Conservation (phyloP, 2,797 vertebrate species). For the Neomorphus geoffroyi region DNA sequence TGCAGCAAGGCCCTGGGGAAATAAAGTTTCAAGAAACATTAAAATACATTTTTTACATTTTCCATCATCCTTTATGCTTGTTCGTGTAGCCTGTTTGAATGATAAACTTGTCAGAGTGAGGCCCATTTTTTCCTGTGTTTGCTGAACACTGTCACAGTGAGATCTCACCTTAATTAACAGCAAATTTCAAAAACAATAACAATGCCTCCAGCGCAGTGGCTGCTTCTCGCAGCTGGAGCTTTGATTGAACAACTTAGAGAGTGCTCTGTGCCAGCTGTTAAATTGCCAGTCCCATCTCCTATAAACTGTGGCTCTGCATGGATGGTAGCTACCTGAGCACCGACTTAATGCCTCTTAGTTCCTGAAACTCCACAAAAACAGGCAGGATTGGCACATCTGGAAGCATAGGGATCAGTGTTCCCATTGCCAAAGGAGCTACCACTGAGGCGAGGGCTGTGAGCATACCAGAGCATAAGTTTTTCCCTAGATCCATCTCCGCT, state of each 20-base stretch:
- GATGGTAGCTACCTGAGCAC: not conserved
- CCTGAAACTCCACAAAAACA: not conserved
- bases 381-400: not conserved
- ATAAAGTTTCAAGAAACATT: not conserved
- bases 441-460: rapidly evolving
- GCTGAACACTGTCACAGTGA: not conserved
- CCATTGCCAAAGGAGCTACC: not conserved
- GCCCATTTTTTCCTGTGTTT: not conserved
- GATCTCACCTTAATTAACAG: constrained; percentile 32
- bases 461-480: rapidly evolving
- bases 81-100: not conserved
- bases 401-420: rapidly evolving
- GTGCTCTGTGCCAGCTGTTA: not conserved
- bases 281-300: not conserved
- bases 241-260: not conserved
- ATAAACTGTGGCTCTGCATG: rapidly evolving
- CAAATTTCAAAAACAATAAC: not conserved
- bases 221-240: constrained; percentile 15
- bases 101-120: constrained; percentile 2
- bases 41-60: not conserved
- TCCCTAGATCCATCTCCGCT: rapidly evolving
- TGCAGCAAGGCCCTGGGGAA: not conserved
- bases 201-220: not conserved
- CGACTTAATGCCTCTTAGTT: not conserved
- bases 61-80: not conserved